Base-by-base conservation (phyloP, 2,113 vertebrate genomes). In the Xiphophorus hellerii region DNA sequence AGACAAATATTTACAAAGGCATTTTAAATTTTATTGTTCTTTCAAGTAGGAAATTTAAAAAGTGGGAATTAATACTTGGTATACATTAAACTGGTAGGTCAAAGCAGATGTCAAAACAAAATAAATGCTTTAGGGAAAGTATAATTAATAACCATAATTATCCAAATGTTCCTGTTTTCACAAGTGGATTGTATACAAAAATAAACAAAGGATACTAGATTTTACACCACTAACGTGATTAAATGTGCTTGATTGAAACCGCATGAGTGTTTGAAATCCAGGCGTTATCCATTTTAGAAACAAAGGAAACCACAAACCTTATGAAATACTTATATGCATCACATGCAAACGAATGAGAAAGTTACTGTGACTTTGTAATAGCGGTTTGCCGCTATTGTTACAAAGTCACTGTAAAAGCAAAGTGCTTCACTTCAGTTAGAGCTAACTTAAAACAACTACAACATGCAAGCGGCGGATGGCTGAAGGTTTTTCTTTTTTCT, bases 161-260 rank as follows among this genome's bases (percentile, higher is more conserved):
- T 81, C 15, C 30, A 31, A 63, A 20, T 30, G 83, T 87, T 91
- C 73, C 88, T 77, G 77, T 76, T 86, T 84, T 90, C 82, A 89
- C 84, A 85, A 74, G 68, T 63, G 20, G 61, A 78, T 90, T 90
- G 83, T 83, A 88, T 70, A 82, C 78, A 85, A 87, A 92, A 88
- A 90, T 80, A 92, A 93, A 89, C 90, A 85, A 66, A 77, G 86
- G 87, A 89, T 89, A n/a, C 51, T 54, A 17, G 20, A 86, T 84
- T 87, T 74, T 80, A 68, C 76, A 74, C 76, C 83, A 89, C 80
- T 87, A 91, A 86, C 60, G 71, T 74, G 81, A 87, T 74, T 87
- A 84, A 83, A 73, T 83, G 78, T 71, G 79, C 69, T 73, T 85
- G 82, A 83, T 73, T 37, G 72, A 86, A 71, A 83, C 61, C 82